Conservation (phyloP, 2,113 vertebrate genomes). For the Myanophis thanlyinensis region DNA sequence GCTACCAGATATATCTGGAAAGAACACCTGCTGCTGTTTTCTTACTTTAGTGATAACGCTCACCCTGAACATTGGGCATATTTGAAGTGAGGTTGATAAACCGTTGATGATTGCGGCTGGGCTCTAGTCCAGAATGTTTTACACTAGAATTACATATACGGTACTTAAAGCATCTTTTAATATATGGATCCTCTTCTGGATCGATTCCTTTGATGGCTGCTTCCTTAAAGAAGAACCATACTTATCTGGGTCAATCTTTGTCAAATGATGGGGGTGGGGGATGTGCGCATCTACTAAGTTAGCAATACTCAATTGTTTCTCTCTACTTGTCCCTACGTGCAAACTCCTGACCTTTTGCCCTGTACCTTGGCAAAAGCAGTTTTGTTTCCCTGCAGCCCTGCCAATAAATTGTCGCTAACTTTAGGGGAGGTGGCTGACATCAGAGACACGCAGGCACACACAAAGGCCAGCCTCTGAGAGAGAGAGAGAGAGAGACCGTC, state of each 20-base stretch:
- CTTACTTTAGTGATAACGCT: background rate
- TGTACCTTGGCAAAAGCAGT: background rate
- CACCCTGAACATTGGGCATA: background rate
- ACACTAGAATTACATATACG: background rate
- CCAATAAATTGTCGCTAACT: background rate
- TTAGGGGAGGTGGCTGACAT: constrained; percentile 7
- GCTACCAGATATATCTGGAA: background rate
- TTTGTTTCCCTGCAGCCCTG: background rate
- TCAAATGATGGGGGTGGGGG: background rate
- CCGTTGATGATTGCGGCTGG: background rate
- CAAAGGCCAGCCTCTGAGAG: background rate
- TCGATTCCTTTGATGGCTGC: background rate
- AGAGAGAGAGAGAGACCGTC: no score
- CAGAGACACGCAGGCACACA: background rate
- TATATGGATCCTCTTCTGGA: background rate
- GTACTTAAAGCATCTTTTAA: background rate
- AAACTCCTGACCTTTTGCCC: background rate
- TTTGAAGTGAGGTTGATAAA: background rate
- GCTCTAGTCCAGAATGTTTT: background rate
- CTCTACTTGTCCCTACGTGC: background rate
- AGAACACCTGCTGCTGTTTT: background rate
- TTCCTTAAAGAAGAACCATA: background rate
- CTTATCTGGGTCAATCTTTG: background rate
- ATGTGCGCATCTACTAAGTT: no score
- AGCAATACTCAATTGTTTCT: background rate